Base-by-base conservation (phyloP, 2,113 vertebrate species). In the Campylomormyrus tamandua region DNA sequence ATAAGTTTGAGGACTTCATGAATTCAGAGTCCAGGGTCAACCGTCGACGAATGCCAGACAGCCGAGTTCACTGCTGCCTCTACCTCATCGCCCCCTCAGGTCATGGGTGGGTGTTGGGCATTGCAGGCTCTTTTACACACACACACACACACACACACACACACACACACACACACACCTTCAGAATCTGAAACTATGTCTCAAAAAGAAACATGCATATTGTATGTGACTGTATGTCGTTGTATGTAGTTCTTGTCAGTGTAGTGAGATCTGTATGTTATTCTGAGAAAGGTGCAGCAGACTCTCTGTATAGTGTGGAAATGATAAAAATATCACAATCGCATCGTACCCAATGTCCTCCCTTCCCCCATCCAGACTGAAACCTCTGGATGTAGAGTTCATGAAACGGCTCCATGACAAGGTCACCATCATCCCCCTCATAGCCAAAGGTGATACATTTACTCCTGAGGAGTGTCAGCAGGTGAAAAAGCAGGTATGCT, bases 51-150 rank as follows among this genome's bases (percentile, higher is more conserved):
- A 95, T 96, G 95, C 95, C 96, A 1, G 96, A 96, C 90, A 96
- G 95, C 92, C 90, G 96, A 80, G 96, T 97, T 48, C 96, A 96
- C 92, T 95, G 94, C 93, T 96, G 96, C 90, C 94, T 97, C 8
- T 96, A 96, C 74, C 96, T 96, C 91, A 96, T 96, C 6, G 94
- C 95, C 2, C 95, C 95, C 53, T 96, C 95, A 90, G 95, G 95
- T 91, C 95, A 97, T 15, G 94, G 95, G 95, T 96, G 90, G 15
- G 95, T 94, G 90, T 56, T 92, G 93, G 90, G 35, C 2, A 19
- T 56, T 1, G 62, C 8, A 11, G 39, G 21, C 21, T n/a, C 56
- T 21, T 11, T 15, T 13, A 21, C 45, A 48, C 83, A 84, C 45
- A 84, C 42, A 48, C 45, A 84, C 19, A 83, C 74, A 39, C 13